A percentile compares a stretch with the other conserved stretches of the same genome.
Conservation (phyloP, 2,797 vertebrate genomes). For the Streptopelia turtur region DNA sequence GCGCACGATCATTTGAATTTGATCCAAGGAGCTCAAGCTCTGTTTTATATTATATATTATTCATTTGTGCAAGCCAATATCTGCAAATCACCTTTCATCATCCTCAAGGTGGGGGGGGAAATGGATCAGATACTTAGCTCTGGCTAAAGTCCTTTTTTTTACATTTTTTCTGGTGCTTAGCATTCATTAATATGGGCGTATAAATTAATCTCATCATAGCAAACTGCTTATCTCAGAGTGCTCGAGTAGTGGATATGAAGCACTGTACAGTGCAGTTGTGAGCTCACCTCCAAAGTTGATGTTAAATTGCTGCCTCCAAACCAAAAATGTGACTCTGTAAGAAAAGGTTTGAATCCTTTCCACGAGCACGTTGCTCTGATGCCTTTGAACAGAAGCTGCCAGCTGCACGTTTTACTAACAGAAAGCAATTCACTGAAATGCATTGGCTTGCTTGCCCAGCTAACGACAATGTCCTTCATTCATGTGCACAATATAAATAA, state of each 20-base stretch:
- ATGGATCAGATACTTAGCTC: not conserved
- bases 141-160: not conserved
- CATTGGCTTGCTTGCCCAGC: not conserved
- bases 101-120: not conserved
- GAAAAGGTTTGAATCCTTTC: not conserved
- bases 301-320: not conserved
- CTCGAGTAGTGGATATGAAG: not conserved
- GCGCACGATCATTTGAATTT: not conserved
- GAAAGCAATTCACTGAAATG: conserved; percentile 11
- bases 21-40: not conserved
- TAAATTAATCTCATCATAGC: not conserved
- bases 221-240: not conserved
- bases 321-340: fast-evolving
- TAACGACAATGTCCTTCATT: conserved; percentile 36
- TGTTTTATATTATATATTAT: not conserved
- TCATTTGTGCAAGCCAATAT: not conserved
- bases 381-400: not conserved
- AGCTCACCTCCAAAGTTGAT: not conserved
- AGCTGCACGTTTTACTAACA: not conserved
- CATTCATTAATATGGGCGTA: not conserved
- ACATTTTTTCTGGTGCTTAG: not conserved
- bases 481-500: not conserved
- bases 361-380: fast-evolving
- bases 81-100: not conserved
- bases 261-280: fast-evolving